Conservation (phyloP, 2,113 vertebrate genomes). For the Casuarius casuarius region DNA sequence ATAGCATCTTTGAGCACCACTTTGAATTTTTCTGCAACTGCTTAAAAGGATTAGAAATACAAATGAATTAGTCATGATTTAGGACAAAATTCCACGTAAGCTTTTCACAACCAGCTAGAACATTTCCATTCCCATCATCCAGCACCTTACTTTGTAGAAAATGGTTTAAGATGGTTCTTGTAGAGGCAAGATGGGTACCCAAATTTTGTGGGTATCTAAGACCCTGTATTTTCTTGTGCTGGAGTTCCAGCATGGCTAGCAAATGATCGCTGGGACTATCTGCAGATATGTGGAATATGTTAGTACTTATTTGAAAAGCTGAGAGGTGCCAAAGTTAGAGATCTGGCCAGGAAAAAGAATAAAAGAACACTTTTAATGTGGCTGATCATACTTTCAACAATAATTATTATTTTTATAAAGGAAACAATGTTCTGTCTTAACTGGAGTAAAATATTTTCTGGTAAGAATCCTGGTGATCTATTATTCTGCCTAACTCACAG, state of each 20-base stretch:
- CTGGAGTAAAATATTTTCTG: neutral
- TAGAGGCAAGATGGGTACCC: neutral
- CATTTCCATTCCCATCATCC: neutral
- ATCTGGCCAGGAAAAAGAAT: neutral
- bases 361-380: neutral
- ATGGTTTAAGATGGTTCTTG: neutral
- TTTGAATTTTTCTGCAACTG: neutral
- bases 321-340: neutral
- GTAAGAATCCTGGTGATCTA: neutral
- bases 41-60: constrained; percentile 1
- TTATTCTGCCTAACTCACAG: neutral
- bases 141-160: neutral
- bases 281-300: neutral
- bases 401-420: neutral
- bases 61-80: constrained; percentile 6
- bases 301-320: neutral
- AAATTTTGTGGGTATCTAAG: neutral
- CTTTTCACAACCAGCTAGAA: neutral
- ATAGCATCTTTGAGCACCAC: neutral
- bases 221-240: neutral
- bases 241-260: neutral
- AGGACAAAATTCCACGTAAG: constrained; percentile 1
- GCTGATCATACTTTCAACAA: neutral
- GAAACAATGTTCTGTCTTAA: neutral
- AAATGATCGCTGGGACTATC: neutral